Conservation (phyloP, 2,888 invertebrate species). For the Andrena hattorfiana region DNA sequence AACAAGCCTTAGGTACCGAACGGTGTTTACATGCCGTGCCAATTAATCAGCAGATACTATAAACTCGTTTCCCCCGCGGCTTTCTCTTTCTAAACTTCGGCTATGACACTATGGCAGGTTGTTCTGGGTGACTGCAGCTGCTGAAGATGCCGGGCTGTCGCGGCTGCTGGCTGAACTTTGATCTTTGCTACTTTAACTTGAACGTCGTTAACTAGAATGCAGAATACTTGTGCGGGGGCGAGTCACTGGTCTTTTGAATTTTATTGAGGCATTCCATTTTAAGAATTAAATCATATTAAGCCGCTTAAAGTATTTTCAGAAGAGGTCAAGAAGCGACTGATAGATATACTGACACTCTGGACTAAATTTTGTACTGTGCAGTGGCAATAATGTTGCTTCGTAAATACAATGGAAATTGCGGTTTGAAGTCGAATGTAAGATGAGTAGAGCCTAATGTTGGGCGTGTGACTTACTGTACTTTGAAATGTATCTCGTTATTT, state of each 20-base stretch:
- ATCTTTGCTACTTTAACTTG: slow-evolving; percentile 2
- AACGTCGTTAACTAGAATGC: not conserved
- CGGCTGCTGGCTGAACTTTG: slow-evolving; percentile 20
- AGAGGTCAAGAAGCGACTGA: too few species aligned
- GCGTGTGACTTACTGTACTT: too few species aligned
- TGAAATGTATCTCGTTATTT: too few species aligned
- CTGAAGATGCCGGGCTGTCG: not conserved
- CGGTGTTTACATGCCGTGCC: slow-evolving; percentile 81
- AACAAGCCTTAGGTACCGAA: slow-evolving; percentile 77
- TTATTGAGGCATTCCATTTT: not conserved
- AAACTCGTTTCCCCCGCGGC: slow-evolving; percentile 71
- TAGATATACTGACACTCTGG: too few species aligned
- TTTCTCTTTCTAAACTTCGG: slow-evolving; percentile 54
- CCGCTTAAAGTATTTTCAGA: not conserved
- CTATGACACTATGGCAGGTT: slow-evolving; percentile 31
- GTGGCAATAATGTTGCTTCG: too few species aligned
- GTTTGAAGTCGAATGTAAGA: too few species aligned
- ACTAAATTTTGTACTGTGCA: too few species aligned
- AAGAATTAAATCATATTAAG: not conserved
- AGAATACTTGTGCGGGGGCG: not conserved
- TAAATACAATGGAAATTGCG: too few species aligned
- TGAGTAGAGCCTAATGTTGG: too few species aligned
- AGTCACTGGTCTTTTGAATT: not conserved
- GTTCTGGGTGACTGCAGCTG: slow-evolving; percentile 23
- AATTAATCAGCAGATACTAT: slow-evolving; percentile 81